Percentiles rank a stretch among this genome's conserved stretches.
Evolutionary conservation across 2,888 invertebrate genomes (phyloP).

Genomic region (Hypomecis atomaria): DNA sequence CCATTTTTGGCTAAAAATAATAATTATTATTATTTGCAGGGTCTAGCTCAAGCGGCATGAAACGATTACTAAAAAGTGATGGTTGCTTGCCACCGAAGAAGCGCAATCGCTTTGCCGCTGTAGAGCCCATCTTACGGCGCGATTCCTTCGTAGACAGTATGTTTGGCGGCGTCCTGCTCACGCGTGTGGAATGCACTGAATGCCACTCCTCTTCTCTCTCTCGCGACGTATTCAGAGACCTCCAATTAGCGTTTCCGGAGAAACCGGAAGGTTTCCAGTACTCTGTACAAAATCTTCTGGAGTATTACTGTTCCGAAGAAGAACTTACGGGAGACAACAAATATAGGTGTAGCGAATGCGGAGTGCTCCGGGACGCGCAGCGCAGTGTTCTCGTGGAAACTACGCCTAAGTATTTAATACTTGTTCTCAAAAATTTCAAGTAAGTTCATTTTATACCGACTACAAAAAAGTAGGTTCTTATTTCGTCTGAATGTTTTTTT

Average conservation of each 20-base stretch:
- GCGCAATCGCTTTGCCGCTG: constrained; percentile 52
- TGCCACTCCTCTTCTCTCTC: constrained; percentile 90
- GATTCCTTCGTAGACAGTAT: constrained; percentile 86
- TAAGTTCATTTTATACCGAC: constrained; percentile 51
- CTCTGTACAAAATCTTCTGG: constrained; percentile 90
- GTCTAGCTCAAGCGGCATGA: constrained; percentile 54
- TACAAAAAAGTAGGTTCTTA: too few relatives aligned
- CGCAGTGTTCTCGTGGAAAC: constrained; percentile 84
- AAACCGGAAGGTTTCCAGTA: constrained; percentile 75
- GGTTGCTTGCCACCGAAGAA: constrained; percentile 53
- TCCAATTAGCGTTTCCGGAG: constrained; percentile 91
- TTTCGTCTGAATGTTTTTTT: too few relatives aligned
- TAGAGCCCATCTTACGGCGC: constrained; percentile 56
- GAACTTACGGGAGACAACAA: constrained; percentile 91
- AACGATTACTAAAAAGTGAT: constrained; percentile 50
- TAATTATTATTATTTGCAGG: constrained; percentile 48
- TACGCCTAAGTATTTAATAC: constrained; percentile 90
- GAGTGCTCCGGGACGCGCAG: constrained; percentile 90
- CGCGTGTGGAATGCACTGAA: constrained; percentile 89
- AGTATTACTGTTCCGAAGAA: constrained; percentile 91
- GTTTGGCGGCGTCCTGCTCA: constrained; percentile 91
- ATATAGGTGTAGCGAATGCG: constrained; percentile 92
- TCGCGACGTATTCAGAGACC: constrained; percentile 91
- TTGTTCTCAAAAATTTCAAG: constrained; percentile 92
- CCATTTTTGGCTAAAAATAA: neutral